phyloP scores from a whole-genome alignment of 2,113 vertebrate genomes.

The Nibea coibor region DNA sequence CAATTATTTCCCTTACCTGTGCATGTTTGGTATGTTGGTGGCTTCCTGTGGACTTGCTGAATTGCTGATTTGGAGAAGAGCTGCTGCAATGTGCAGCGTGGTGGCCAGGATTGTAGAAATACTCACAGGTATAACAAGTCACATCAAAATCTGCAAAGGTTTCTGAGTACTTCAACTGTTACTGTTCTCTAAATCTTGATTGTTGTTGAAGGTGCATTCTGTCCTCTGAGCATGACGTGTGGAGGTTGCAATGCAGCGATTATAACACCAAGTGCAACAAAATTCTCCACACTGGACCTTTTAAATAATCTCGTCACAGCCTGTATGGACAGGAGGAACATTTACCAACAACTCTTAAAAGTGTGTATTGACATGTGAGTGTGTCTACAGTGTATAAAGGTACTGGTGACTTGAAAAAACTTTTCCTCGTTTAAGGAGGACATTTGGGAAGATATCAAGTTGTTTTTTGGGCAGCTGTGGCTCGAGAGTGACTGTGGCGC shows the following conservation, averaged over 20 bases:
- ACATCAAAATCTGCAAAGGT: neutral
- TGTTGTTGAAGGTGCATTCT: too few species aligned
- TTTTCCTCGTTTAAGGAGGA: neutral
- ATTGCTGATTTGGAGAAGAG: neutral
- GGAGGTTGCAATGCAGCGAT: too few species aligned
- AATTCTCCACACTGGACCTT: too few species aligned
- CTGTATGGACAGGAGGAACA: neutral
- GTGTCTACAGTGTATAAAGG: neutral
- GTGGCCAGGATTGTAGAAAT: neutral
- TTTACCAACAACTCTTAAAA: neutral
- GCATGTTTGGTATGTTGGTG: conserved; percentile 4
- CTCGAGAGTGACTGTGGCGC: too few species aligned
- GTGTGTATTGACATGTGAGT: neutral
- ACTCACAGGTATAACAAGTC: neutral
- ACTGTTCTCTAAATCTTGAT: too few species aligned
- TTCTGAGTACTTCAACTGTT: neutral
- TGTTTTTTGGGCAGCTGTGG: neutral
- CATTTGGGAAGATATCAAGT: neutral
- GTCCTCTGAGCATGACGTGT: too few species aligned
- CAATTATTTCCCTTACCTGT: conserved; percentile 12
- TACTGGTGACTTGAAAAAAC: neutral
- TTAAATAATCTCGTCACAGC: too few species aligned
- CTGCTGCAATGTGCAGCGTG: neutral
- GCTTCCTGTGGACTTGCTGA: neutral
- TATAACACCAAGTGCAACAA: too few species aligned